Conservation (phyloP, 1,140 invertebrate genomes). For the Diachasmimorpha longicaudata region DNA sequence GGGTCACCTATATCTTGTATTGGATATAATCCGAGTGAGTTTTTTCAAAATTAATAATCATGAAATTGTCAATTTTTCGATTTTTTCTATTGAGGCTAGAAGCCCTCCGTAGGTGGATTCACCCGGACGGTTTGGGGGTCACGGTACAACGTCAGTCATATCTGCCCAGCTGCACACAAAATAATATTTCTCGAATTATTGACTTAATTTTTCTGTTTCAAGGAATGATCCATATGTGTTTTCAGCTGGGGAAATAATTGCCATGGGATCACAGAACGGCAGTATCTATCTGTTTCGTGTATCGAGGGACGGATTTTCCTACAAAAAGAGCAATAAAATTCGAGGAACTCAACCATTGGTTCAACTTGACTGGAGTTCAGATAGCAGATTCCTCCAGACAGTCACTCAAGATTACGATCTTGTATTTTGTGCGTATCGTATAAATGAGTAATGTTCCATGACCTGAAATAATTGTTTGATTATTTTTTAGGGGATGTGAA, state of each 20-base stretch:
- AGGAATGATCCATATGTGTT: conserved; percentile 29
- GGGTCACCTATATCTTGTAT: conserved; percentile 84
- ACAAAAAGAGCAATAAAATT: conserved; percentile 87
- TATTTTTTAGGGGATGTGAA: conserved; percentile 81
- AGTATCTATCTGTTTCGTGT: conserved; percentile 85
- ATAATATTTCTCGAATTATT: neutral
- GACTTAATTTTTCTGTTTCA: conserved; percentile 18
- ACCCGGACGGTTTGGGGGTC: no score
- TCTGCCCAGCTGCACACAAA: no score
- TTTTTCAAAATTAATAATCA: neutral
- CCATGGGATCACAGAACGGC: conserved; percentile 89
- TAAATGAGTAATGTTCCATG: conserved; percentile 2
- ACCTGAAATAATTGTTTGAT: neutral
- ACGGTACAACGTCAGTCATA: no score
- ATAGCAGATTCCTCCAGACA: conserved; percentile 85
- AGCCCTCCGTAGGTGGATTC: no score
- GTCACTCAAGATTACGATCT: conserved; percentile 93
- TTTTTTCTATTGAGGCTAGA: no score
- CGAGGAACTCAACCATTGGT: conserved; percentile 80
- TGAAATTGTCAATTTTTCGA: neutral
- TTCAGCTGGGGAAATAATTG: conserved; percentile 85
- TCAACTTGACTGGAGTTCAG: conserved; percentile 90
- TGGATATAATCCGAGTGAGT: conserved; percentile 83
- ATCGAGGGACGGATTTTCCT: conserved; percentile 83
- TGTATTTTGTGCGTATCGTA: conserved; percentile 77